phyloP scores from a whole-genome alignment of 2,797 vertebrate species.

The Anabas testudineus region DNA sequence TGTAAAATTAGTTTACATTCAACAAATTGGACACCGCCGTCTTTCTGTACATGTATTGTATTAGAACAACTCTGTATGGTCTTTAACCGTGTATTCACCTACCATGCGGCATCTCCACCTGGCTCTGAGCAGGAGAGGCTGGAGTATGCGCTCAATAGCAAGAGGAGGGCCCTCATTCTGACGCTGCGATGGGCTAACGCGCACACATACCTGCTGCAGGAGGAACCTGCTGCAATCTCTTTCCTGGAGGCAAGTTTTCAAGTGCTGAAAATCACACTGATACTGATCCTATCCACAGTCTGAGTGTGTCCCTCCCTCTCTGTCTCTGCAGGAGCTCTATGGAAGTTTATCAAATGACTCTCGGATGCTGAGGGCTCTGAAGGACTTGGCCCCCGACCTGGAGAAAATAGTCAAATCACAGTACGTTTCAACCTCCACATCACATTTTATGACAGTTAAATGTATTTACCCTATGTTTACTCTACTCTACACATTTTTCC shows the following conservation, averaged over 20 bases:
- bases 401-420: slow-evolving; percentile 95
- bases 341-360: slow-evolving; percentile 94
- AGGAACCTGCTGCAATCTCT: slow-evolving; percentile 91
- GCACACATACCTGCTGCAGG: slow-evolving; percentile 91
- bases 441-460: not conserved
- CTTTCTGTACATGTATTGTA: not conserved
- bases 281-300: not conserved
- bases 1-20: not conserved
- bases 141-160: slow-evolving; percentile 93
- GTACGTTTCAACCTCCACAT: slow-evolving; percentile 81
- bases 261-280: not conserved
- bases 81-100: slow-evolving; percentile 91
- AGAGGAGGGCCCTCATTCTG: slow-evolving; percentile 91
- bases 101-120: slow-evolving; percentile 92
- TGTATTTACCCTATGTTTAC: not conserved
- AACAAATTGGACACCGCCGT: not conserved
- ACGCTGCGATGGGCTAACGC: slow-evolving; percentile 92
- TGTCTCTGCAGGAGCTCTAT: slow-evolving; percentile 90
- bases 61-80: slow-evolving; percentile 39
- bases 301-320: not conserved
- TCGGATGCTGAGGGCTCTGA: slow-evolving; percentile 89
- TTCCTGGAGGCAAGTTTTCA: slow-evolving; percentile 90
- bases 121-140: slow-evolving; percentile 96
- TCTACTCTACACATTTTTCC: slow-evolving; percentile 56
- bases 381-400: slow-evolving; percentile 92